Conservation (phyloP, 2,113 vertebrate species). For the Malurus elegans region DNA sequence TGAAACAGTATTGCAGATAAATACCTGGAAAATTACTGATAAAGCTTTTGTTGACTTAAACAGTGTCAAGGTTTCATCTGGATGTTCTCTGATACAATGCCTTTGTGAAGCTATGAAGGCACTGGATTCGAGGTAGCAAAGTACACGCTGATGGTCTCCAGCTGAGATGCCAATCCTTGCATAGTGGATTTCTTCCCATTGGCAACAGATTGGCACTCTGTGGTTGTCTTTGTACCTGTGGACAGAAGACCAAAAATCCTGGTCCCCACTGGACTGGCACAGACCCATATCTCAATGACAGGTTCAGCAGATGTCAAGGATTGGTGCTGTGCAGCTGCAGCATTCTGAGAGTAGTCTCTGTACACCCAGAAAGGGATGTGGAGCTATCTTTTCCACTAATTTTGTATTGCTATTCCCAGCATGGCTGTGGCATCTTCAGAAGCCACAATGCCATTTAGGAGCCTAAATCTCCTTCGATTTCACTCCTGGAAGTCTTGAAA, state of each 20-base stretch:
- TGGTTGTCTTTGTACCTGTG: neutral
- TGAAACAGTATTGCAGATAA: neutral
- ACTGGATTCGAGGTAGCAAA: neutral
- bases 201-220: neutral
- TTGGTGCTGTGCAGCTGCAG: neutral
- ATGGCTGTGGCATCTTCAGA: neutral
- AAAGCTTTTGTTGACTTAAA: neutral
- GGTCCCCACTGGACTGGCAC: accelerated
- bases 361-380: neutral
- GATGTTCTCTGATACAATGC: neutral
- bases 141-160: neutral
- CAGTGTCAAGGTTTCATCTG: neutral
- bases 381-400: neutral
- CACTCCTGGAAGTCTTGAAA: neutral
- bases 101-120: neutral
- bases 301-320: neutral
- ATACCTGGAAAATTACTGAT: neutral
- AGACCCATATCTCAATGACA: neutral
- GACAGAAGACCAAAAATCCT: neutral
- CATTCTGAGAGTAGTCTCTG: neutral
- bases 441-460: neutral
- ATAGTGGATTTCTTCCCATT: neutral
- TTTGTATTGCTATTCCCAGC: neutral
- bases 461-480: neutral
- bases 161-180: neutral